Percentiles rank a stretch among this genome's conserved stretches.
phyloP scores from a whole-genome alignment of 2,888 invertebrate genomes.

The Tinea semifulvella region DNA sequence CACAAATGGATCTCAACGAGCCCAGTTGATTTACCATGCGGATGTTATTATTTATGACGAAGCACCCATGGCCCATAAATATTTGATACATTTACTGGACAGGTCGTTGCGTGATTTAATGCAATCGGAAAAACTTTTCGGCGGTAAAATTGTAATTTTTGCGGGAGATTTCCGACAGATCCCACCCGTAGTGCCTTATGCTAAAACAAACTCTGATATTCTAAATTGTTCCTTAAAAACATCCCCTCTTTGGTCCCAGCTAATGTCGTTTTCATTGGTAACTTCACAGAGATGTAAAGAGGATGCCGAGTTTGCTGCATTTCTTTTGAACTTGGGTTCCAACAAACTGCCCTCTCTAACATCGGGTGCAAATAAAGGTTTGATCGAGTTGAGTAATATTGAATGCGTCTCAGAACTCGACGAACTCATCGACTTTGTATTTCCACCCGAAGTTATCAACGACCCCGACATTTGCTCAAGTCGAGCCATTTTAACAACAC shows the following conservation, averaged over 20 bases:
- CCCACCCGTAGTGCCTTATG: conserved; percentile 16
- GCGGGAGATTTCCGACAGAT: conserved; percentile 20
- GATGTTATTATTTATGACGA: conserved; percentile 16
- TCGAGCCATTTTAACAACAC: not conserved
- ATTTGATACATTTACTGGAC: conserved; percentile 15
- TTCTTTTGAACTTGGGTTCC: not conserved
- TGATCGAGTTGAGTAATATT: not conserved
- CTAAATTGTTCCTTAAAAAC: conserved; percentile 13
- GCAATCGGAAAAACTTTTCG: conserved; percentile 16
- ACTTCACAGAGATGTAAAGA: conserved; percentile 15
- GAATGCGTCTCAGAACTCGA: not conserved
- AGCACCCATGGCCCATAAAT: conserved; percentile 17
- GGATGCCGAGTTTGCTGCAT: not conserved
- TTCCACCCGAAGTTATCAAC: not conserved
- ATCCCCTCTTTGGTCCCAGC: conserved; percentile 15
- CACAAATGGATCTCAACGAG: conserved; percentile 14
- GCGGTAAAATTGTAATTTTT: conserved; percentile 19
- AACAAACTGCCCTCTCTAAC: not conserved
- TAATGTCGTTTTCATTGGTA: conserved; percentile 15
- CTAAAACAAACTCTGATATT: conserved; percentile 14
- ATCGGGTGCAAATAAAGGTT: not conserved
- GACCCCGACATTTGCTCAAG: not conserved
- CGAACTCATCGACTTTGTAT: conserved; percentile 9
- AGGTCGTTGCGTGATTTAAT: conserved; percentile 15
- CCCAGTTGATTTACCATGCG: not conserved